These are phyloP conservation scores for Neoaliturus tenellus DNA, from an alignment of 2,888 invertebrate species.

Conservation along the genomic window DNA sequence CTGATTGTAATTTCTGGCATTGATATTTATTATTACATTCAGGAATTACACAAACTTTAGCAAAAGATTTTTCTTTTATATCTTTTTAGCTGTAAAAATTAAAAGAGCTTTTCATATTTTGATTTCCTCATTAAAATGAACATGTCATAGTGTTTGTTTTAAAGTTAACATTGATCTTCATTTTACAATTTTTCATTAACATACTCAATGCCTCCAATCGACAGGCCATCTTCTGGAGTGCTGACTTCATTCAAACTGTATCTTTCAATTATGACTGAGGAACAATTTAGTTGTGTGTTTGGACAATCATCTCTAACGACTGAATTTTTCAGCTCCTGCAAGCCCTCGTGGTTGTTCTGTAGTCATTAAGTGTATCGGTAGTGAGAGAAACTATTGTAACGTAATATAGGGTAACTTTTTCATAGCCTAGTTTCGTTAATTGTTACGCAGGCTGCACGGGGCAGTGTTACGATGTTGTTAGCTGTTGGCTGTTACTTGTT, in stretches of 20 bases:
- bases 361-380: neutral
- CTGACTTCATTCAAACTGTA: neutral
- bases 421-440: constrained; percentile 33
- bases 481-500: constrained; percentile 51
- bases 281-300: constrained; percentile 1
- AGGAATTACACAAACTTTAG: too few species aligned
- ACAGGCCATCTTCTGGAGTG: neutral
- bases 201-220: neutral
- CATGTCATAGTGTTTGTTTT: too few species aligned
- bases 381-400: neutral
- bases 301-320: constrained; percentile 6
- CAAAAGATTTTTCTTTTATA: too few species aligned
- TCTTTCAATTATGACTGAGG: constrained; percentile 24
- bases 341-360: neutral
- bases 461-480: constrained; percentile 42
- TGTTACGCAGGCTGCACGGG: constrained; percentile 40
- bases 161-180: too few species aligned
- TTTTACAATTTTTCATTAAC: too few species aligned
- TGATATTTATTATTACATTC: too few species aligned
- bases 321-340: neutral
- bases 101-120: too few species aligned
- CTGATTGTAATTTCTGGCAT: neutral
- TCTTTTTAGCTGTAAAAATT: too few species aligned
- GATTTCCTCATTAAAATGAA: too few species aligned
- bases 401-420: neutral